Evolutionary conservation across 2,888 invertebrate genomes (phyloP), one percentile per base, ranked within the genome.

Genomic region (Rhorus exstirpatorius): DNA sequence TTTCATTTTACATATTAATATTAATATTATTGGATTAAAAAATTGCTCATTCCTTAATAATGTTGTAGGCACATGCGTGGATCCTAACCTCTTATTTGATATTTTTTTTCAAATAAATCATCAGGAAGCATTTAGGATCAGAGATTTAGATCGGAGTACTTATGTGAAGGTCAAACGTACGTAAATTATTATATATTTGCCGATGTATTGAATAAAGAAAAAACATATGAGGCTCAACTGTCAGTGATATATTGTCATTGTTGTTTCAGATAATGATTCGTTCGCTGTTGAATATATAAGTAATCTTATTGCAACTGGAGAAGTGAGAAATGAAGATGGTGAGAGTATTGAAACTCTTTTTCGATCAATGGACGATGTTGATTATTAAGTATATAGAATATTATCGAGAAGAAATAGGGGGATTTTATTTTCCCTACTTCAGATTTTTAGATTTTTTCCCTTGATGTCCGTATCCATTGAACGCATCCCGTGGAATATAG

Each of bases 1-100:
- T 55, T 55, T 55, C 24, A 55, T 55, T 55, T 55, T 21, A n/a
- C 0, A 55, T 24, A 55, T n/a, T n/a, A n/a, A n/a, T n/a, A n/a
- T n/a, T n/a, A n/a, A n/a, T n/a, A n/a, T n/a, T n/a, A n/a, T n/a
- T n/a, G n/a, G n/a, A n/a, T n/a, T n/a, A n/a, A n/a, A n/a, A n/a
- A n/a, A n/a, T n/a, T n/a, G n/a, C n/a, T n/a, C n/a, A n/a, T n/a
- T n/a, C n/a, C n/a, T n/a, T n/a, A n/a, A n/a, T n/a, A n/a, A n/a
- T n/a, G n/a, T n/a, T n/a, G n/a, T n/a, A n/a, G n/a, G n/a, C n/a
- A n/a, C n/a, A n/a, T n/a, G n/a, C n/a, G n/a, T n/a, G n/a, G n/a
- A n/a, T n/a, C 12, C 55, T 3, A 8, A 49, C 49, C 17, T 19
- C 17, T 19, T 19, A 8, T 49, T 49, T 10, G 49, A 60, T 17